A percentile compares a stretch with the other conserved stretches of the same genome.
phyloP scores from a whole-genome alignment of 1,140 invertebrate genomes.

The Popillia japonica region DNA sequence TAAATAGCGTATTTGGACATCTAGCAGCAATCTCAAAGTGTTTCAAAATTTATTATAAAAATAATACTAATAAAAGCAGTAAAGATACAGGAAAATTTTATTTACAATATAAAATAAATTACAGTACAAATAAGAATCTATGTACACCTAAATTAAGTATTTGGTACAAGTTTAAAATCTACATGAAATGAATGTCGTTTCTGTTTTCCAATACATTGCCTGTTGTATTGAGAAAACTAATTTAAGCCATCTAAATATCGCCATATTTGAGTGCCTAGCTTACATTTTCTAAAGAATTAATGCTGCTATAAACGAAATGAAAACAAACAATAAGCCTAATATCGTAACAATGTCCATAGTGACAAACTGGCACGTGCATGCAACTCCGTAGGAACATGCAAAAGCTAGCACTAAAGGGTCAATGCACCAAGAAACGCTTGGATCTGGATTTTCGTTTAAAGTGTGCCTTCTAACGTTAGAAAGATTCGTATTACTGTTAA shows the following conservation, averaged over 20 bases:
- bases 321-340: conserved; percentile 72
- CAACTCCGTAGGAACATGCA: conserved; percentile 72
- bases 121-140: conserved; percentile 19
- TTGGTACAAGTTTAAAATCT: conserved; percentile 22
- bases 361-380: conserved; percentile 69
- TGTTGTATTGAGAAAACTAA: background rate
- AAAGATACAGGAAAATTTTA: background rate
- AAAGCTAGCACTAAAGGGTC: conserved; percentile 66
- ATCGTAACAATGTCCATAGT: conserved; percentile 72
- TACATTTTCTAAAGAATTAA: conserved; percentile 55
- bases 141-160: conserved; percentile 33
- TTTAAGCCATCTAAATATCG: background rate
- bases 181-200: background rate
- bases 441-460: conserved; percentile 21
- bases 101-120: conserved; percentile 26
- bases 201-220: background rate
- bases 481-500: background rate
- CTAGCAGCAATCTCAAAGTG: background rate
- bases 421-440: conserved; percentile 62
- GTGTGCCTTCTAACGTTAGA: conserved; percentile 36
- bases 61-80: conserved; percentile 16
- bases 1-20: background rate
- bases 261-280: background rate
- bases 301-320: conserved; percentile 73
- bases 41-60: background rate